These are phyloP conservation scores for Sebastes diploproa DNA, from an alignment of 2,797 vertebrate genomes.

Conservation along the genomic window DNA sequence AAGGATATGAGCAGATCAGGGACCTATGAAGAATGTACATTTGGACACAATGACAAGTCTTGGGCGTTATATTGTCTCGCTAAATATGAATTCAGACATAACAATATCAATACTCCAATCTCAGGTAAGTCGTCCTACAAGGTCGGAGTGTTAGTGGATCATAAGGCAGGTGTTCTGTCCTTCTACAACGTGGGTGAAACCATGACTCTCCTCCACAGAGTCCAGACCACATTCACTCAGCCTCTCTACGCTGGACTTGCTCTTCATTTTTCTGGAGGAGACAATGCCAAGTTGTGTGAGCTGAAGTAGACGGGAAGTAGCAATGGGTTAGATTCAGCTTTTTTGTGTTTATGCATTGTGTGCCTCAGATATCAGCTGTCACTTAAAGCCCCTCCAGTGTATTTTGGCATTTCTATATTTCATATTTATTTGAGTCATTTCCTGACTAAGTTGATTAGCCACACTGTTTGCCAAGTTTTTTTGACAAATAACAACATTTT, in stretches of 20 bases:
- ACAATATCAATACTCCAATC: neutral
- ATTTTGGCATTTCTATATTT: no score
- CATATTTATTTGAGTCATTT: neutral
- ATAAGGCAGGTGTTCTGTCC: conserved; percentile 9
- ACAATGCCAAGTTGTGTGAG: neutral
- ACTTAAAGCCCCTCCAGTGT: no score
- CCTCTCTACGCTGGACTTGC: neutral
- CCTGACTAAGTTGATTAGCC: neutral
- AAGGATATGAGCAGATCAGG: neutral
- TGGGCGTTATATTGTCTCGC: neutral
- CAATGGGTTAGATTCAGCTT: neutral
- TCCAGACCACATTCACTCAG: conserved; percentile 13
- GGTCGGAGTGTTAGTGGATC: conserved; percentile 11
- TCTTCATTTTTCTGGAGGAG: neutral
- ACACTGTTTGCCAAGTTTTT: rapidly evolving
- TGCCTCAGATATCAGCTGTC: neutral
- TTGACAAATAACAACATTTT: no score
- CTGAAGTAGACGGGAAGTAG: neutral
- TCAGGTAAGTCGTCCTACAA: rapidly evolving
- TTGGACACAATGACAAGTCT: conserved; percentile 6
- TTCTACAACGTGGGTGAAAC: neutral
- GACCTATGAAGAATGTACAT: neutral
- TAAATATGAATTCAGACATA: neutral
- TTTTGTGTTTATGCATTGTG: neutral
- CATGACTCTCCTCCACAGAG: conserved; percentile 14